Evolutionary conservation across 2,888 invertebrate genomes (phyloP).

Genomic region (Incurvaria masculella): DNA sequence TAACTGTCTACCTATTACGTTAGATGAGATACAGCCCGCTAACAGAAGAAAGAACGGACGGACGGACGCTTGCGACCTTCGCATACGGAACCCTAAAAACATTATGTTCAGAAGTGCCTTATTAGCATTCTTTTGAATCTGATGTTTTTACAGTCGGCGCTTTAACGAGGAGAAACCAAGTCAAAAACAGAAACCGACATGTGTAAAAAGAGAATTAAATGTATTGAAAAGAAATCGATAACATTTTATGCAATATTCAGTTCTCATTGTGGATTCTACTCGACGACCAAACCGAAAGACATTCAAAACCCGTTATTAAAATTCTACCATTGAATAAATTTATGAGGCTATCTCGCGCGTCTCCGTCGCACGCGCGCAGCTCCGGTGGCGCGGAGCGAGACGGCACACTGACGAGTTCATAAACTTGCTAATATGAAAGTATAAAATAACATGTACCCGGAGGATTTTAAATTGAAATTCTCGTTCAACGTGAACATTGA

Average conservation of each 20-base stretch:
- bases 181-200: not conserved
- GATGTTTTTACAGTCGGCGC: not conserved
- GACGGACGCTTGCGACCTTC: too few species aligned
- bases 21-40: too few species aligned
- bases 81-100: too few species aligned
- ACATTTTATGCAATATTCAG: not conserved
- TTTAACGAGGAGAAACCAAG: not conserved
- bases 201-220: not conserved
- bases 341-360: not conserved
- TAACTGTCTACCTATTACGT: too few species aligned
- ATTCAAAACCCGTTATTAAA: not conserved
- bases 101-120: not conserved
- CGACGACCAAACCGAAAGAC: not conserved
- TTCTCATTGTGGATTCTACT: not conserved
- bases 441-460: not conserved
- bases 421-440: not conserved
- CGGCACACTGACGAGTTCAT: not conserved
- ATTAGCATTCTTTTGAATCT: not conserved
- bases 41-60: too few species aligned
- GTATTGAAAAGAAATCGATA: not conserved
- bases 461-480: not conserved
- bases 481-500: not conserved
- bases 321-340: not conserved
- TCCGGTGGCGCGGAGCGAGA: not conserved
- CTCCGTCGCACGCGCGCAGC: not conserved